Base-by-base conservation (phyloP, 2,113 vertebrate genomes). In the Microtus pennsylvanicus region DNA sequence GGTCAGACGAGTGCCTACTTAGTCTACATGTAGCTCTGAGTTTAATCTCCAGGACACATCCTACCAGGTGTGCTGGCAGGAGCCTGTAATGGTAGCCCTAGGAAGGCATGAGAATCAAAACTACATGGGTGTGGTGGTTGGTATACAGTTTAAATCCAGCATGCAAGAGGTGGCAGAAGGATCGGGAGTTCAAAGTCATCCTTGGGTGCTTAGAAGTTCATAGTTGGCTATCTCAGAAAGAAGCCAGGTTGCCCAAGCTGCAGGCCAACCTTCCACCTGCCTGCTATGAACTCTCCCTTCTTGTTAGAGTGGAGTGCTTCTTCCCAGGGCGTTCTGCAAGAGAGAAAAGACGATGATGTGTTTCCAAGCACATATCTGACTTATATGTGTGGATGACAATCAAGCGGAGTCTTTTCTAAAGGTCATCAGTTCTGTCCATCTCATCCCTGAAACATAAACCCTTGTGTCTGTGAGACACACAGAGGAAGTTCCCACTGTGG, bases 331-430 rank as follows among this genome's bases (percentile, higher is more conserved):
- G 9, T 33, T 63, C 38, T 75, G 13, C 26, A 33, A 7, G 30
- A 63, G 28, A 9, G 33, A 93, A 93, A 63, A 96, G 97, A 96
- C 87, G 5, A 3, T 97, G 96, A 97, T 96, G 92, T 82, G 26
- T 22, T 97, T 98, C 47, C 69, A 98, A 98, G 91, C 42, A 65
- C 95, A 38, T 98, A 86, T 97, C 94, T 85, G 86, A 97, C 13
- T 65, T 95, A 52, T 13, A 19, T 94, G 89, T 97, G 93, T 96
- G 89, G 95, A 77, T 4, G 11, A 14, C 93, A 88, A 4, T 65
- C 55, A 77, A 72, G 91, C 93, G 97, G 96, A 98, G 97, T 97
- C 76, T 97, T 98, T 93, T 72, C 97, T 87, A 45, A 8, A 38
- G 81, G 35, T 50, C 2, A 42, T 52, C 38, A 52, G 45, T 70